phyloP scores from a whole-genome alignment of 2,888 invertebrate species.

The Aromia moschata region DNA sequence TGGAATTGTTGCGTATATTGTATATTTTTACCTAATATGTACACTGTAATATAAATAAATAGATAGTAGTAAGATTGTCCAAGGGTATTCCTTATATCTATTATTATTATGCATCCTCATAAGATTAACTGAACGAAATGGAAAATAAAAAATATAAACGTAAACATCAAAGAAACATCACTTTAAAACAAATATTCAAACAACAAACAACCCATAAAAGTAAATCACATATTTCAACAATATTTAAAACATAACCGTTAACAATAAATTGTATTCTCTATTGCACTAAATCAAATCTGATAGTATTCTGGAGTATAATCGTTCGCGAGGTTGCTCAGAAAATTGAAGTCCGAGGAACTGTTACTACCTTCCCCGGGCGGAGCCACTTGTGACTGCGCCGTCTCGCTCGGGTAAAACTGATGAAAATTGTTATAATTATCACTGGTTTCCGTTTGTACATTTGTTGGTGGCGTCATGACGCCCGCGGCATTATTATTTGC shows the following conservation, averaged over 20 bases:
- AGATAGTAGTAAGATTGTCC: background rate
- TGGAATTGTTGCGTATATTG: conserved; percentile 1
- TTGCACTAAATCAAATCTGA: conserved; percentile 68
- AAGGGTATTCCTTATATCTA: background rate
- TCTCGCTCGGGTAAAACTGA: conserved; percentile 72
- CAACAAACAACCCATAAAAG: conserved; percentile 29
- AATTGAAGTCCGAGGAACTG: conserved; percentile 94
- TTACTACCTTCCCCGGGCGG: conserved; percentile 82
- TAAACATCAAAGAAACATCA: conserved; percentile 31
- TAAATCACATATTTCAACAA: conserved; percentile 37
- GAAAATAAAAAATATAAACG: conserved; percentile 11
- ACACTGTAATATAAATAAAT: conserved; percentile 2
- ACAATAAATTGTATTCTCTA: conserved; percentile 47
- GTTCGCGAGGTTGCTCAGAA: conserved; percentile 89
- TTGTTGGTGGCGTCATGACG: conserved; percentile 70
- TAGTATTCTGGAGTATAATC: conserved; percentile 95
- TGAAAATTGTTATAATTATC: conserved; percentile 77
- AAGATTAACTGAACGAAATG: background rate
- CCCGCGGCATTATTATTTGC: conserved; percentile 63
- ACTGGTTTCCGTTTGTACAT: conserved; percentile 68
- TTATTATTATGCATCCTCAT: too few species aligned
- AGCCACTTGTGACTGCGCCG: conserved; percentile 55
- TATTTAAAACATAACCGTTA: conserved; percentile 42
- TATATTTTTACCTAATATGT: conserved; percentile 3
- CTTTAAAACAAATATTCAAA: conserved; percentile 26